A percentile compares a stretch with the other conserved stretches of the same genome.
phyloP scores from a whole-genome alignment of 2,113 vertebrate genomes.

The Dendropsophus ebraccatus region DNA sequence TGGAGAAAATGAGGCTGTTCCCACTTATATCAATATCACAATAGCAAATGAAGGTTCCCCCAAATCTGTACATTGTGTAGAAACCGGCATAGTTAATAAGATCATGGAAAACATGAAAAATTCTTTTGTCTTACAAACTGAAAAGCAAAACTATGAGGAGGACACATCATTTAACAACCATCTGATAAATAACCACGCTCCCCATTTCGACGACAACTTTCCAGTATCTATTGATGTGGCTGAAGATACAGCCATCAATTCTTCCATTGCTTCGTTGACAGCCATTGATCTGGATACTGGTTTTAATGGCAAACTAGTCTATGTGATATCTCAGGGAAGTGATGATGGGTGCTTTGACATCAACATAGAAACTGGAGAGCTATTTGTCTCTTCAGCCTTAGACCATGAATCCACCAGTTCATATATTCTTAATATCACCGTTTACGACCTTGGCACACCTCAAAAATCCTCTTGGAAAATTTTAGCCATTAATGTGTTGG shows the following conservation, averaged over 20 bases:
- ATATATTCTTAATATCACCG: conserved; percentile 92
- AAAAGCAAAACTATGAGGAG: conserved; percentile 77
- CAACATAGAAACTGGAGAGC: conserved; percentile 84
- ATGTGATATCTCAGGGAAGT: conserved; percentile 87
- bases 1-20: conserved; percentile 81
- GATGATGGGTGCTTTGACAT: conserved; percentile 89
- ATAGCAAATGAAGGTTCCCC: conserved; percentile 75
- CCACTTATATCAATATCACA: conserved; percentile 82
- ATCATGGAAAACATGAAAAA: conserved; percentile 87
- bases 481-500: conserved; percentile 86
- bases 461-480: conserved; percentile 91
- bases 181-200: conserved; percentile 85
- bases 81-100: conserved; percentile 84
- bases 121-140: conserved; percentile 78
- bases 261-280: conserved; percentile 79
- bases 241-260: conserved; percentile 79
- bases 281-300: conserved; percentile 85
- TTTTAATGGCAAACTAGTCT: conserved; percentile 87
- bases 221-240: conserved; percentile 84
- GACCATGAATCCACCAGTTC: conserved; percentile 88
- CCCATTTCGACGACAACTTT: conserved; percentile 82
- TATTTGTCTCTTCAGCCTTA: conserved; percentile 80
- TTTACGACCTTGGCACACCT: conserved; percentile 88
- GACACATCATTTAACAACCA: conserved; percentile 81
- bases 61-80: conserved; percentile 78